Conservation (phyloP, 2,888 invertebrate genomes). For the Cheilosia variabilis region DNA sequence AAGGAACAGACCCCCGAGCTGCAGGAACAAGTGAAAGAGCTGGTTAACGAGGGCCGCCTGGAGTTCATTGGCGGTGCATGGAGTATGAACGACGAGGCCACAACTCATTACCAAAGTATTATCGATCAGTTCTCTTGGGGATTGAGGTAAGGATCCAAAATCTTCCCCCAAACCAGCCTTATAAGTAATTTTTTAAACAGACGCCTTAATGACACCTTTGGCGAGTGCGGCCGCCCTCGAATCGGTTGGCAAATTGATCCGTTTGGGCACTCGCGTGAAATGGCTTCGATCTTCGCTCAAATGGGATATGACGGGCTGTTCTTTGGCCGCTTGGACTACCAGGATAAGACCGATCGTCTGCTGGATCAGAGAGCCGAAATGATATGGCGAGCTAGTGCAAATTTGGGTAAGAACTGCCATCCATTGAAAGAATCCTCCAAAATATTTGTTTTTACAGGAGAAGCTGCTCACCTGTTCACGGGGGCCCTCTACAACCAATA, state of each 20-base stretch:
- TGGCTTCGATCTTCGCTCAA: conserved; percentile 91
- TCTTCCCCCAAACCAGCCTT: background rate
- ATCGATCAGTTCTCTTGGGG: conserved; percentile 90
- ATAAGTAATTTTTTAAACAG: conserved; percentile 80
- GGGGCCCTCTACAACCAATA: conserved; percentile 93
- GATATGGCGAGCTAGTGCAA: conserved; percentile 91
- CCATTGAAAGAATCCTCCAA: background rate
- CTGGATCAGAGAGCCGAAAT: conserved; percentile 89
- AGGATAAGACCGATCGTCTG: conserved; percentile 89
- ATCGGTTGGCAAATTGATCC: conserved; percentile 95
- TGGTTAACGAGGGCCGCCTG: conserved; percentile 89
- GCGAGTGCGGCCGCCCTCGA: conserved; percentile 89
- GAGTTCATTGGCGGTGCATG: conserved; percentile 92
- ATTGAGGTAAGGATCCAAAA: conserved; percentile 84
- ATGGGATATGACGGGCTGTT: conserved; percentile 96
- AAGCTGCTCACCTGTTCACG: conserved; percentile 90
- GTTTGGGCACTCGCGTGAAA: conserved; percentile 94
- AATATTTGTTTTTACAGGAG: conserved; percentile 83
- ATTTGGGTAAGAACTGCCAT: conserved; percentile 85
- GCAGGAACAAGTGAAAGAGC: conserved; percentile 86
- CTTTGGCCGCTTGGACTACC: conserved; percentile 93
- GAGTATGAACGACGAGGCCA: conserved; percentile 93
- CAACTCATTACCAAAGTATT: conserved; percentile 88
- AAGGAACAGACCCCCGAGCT: conserved; percentile 86
- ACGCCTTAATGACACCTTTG: conserved; percentile 88